phyloP scores from a whole-genome alignment of 2,888 invertebrate species.

The Beris morrisii region DNA sequence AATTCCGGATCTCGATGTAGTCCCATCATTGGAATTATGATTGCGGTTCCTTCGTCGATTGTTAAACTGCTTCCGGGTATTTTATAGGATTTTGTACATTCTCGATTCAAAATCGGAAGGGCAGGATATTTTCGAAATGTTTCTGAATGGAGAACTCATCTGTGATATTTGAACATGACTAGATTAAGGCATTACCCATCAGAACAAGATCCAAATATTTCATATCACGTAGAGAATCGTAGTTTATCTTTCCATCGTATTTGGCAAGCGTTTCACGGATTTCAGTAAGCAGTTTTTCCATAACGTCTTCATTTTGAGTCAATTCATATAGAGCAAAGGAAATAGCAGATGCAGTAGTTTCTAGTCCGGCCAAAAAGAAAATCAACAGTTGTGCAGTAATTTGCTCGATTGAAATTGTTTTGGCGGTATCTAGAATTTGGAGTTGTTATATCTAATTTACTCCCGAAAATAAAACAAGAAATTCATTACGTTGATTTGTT shows the following conservation, averaged over 20 bases:
- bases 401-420: conserved; percentile 41
- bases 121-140: conserved; percentile 56
- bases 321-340: conserved; percentile 55
- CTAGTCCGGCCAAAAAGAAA: conserved; percentile 57
- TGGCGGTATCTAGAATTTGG: no score
- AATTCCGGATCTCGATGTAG: conserved; percentile 55
- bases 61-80: conserved; percentile 49
- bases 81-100: conserved; percentile 52
- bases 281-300: conserved; percentile 51
- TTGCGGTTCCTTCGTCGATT: conserved; percentile 51
- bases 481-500: conserved; percentile 32
- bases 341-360: conserved; percentile 55
- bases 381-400: conserved; percentile 53
- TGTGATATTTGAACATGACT: neutral
- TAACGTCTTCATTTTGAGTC: conserved; percentile 52
- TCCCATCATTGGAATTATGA: conserved; percentile 53
- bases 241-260: conserved; percentile 50
- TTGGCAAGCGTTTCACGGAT: conserved; percentile 48
- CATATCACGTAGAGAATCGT: conserved; percentile 55
- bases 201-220: conserved; percentile 56
- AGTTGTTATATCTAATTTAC: no score
- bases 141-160: conserved; percentile 43
- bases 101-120: conserved; percentile 53
- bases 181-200: conserved; percentile 46
- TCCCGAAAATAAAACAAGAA: no score